Conservation (phyloP, 2,113 vertebrate genomes). For the Chionodraco myersi region DNA sequence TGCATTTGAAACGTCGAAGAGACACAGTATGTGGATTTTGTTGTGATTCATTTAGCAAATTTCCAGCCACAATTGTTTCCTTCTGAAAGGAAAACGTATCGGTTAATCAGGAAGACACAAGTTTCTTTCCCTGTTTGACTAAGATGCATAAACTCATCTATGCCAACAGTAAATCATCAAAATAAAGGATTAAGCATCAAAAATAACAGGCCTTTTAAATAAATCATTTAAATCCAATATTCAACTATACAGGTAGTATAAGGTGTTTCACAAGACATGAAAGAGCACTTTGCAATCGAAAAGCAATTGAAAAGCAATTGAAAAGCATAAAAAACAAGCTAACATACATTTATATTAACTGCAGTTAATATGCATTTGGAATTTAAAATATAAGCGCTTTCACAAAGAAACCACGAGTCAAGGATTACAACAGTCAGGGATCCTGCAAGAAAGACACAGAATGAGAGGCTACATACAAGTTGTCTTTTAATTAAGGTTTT, state of each 20-base stretch:
- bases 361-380: slow-evolving; percentile 30
- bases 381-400: not conserved
- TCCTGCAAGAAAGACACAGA: not conserved
- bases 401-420: not conserved
- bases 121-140: slow-evolving; percentile 36
- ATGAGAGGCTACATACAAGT: not conserved
- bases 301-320: slow-evolving; percentile 21
- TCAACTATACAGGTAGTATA: slow-evolving; percentile 34
- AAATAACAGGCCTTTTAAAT: slow-evolving; percentile 46
- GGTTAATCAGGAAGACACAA: slow-evolving; percentile 10
- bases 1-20: slow-evolving; percentile 35
- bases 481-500: not conserved
- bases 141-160: slow-evolving; percentile 26
- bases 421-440: not conserved
- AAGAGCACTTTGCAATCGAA: slow-evolving; percentile 9
- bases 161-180: slow-evolving; percentile 6
- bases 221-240: slow-evolving; percentile 36
- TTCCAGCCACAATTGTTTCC: slow-evolving; percentile 32
- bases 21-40: slow-evolving; percentile 4
- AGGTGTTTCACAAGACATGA: slow-evolving; percentile 31
- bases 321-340: slow-evolving; percentile 5
- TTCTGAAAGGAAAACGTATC: slow-evolving; percentile 11
- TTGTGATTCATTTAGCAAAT: slow-evolving; percentile 24
- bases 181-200: slow-evolving; percentile 32
- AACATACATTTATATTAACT: slow-evolving; percentile 31